Evolutionary conservation across 2,797 vertebrate species (phyloP).

Genomic region (Alcedo quadribrachys): DNA sequence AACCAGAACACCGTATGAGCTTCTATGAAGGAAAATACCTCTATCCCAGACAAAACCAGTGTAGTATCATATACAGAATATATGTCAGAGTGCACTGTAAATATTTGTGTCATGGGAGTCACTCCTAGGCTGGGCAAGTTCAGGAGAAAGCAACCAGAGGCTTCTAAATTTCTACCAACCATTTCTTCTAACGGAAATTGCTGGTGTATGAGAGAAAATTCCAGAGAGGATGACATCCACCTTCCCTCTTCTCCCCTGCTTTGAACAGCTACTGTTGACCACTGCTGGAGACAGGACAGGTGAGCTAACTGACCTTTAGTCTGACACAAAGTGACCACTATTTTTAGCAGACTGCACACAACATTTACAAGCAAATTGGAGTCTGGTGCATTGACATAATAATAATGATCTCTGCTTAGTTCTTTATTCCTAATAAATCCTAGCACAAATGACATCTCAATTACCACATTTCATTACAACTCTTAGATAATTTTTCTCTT

Average conservation of each 20-base stretch:
- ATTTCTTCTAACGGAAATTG: background rate
- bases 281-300: background rate
- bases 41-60: background rate
- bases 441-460: slow-evolving; percentile 50
- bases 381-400: background rate
- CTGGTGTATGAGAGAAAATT: background rate
- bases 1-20: background rate
- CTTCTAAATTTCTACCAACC: background rate
- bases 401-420: slow-evolving; percentile 14
- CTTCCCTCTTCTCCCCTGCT: background rate
- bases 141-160: background rate
- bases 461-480: slow-evolving; percentile 39
- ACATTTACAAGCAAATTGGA: slow-evolving; percentile 8
- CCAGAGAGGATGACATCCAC: background rate
- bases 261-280: background rate
- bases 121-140: background rate
- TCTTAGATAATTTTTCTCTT: slow-evolving; percentile 33
- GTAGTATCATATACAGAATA: background rate
- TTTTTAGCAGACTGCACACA: slow-evolving; percentile 10
- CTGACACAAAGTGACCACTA: background rate
- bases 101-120: background rate
- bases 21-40: background rate
- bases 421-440: slow-evolving; percentile 50
- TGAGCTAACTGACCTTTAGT: background rate
- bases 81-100: background rate